Evolutionary conservation across 1,140 invertebrate genomes (phyloP), one percentile per base, ranked within the genome.

Genomic region (Leptinotarsa undecemlineata): DNA sequence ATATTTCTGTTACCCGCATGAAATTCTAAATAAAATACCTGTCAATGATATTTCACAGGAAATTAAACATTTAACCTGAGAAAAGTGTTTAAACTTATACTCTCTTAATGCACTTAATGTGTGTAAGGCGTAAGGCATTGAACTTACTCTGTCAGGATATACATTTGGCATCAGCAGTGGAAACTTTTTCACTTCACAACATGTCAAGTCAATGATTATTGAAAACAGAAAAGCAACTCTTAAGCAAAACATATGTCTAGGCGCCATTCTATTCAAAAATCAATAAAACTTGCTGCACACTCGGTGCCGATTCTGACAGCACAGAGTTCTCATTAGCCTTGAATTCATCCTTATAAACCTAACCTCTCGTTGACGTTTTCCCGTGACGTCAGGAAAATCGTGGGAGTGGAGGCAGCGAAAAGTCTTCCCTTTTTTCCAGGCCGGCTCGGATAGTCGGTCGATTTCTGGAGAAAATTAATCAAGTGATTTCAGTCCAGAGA

Each of bases 111-210:
- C 17, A 70, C 74, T 13, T 77, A 23, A 74, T 69, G 69, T 26
- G 69, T 67, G 72, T 71, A 71, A 47, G 4, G 71, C 69, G 21
- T 75, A 76, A 42, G 2, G 2, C 51, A 19, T 57, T 77, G 67
- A 80, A 76, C 88, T 90, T 86, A 93, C 92, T 81, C 85, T 87
- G 79, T 89, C 86, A 51, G 92, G 91, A 68, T 86, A 87, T 48
- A 93, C 91, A 84, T 90, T 90, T 75, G 92, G 92, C 92, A 93
- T 93, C 11, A 92, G 82, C 72, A 93, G 85, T 17, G 90, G 85
- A 82, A 89, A 92, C 68, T 88, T 89, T 72, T 88, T 82, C 14
- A 82, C 76, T 66, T 84, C 75, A 67, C 73, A 75, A 71, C 78
- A 78, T 77, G 76, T 77, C 70, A 80, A 61, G 70, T 76, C 26